Evolutionary conservation across 92 coral and sea anemone genomes (phyloP).

Genomic region (Paragorgia papillata): DNA sequence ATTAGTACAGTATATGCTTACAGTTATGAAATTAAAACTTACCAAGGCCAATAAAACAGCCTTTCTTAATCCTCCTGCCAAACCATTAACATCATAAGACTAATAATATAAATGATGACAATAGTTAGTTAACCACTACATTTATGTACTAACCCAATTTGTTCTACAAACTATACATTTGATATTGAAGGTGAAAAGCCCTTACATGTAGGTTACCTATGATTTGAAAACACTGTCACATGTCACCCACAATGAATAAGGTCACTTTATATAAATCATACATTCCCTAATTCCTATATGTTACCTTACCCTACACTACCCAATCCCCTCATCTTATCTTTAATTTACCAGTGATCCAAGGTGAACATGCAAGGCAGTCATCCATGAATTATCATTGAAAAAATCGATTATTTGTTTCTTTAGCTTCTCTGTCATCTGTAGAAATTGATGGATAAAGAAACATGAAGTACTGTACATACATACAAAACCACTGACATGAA

Average conservation of each 20-base stretch:
- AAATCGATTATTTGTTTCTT: conserved; percentile 65
- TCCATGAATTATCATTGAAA: conserved; percentile 74
- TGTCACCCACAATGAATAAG: too few species aligned
- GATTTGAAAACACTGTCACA: too few species aligned
- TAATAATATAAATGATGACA: conserved; percentile 40
- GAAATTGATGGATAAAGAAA: conserved; percentile 7
- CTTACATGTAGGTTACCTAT: too few species aligned
- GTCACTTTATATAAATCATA: too few species aligned
- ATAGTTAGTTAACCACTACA: not conserved
- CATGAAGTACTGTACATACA: too few species aligned
- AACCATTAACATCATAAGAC: conserved; percentile 70
- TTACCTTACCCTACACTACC: too few species aligned
- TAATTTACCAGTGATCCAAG: conserved; percentile 76
- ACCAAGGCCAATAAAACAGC: conserved; percentile 87
- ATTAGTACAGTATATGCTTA: too few species aligned
- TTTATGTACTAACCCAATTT: too few species aligned
- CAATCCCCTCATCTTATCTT: not conserved
- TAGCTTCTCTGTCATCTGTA: conserved; percentile 68
- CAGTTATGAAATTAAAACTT: not conserved
- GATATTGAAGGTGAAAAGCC: too few species aligned
- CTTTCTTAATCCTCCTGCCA: conserved; percentile 64
- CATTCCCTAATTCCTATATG: too few species aligned
- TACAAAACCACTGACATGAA: too few species aligned
- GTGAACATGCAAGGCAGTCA: conserved; percentile 81
- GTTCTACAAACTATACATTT: too few species aligned